A percentile compares a stretch with the other conserved stretches of the same genome.
Evolutionary conservation across 2,888 invertebrate species (phyloP).

Genomic region (Patella pellucida): DNA sequence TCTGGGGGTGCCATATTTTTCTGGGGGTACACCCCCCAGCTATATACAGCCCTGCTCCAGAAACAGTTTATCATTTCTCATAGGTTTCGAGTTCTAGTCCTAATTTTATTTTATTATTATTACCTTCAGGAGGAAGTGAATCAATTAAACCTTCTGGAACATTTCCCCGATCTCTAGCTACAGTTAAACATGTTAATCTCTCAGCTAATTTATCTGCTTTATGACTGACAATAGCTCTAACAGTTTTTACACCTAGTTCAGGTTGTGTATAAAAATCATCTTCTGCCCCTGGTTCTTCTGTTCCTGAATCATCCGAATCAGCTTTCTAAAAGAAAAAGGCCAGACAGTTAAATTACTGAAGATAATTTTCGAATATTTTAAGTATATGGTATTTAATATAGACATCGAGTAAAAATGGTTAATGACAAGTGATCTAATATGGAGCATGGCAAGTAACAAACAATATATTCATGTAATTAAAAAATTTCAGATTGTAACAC

Average conservation of each 20-base stretch:
- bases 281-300: constrained; percentile 83
- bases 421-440: no score
- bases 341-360: background rate
- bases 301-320: constrained; percentile 93
- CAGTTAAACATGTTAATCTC: constrained; percentile 76
- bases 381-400: no score
- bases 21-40: no score
- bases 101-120: background rate
- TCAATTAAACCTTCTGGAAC: constrained; percentile 79
- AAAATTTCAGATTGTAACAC: no score
- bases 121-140: constrained; percentile 82
- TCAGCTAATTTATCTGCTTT: constrained; percentile 75
- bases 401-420: no score
- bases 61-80: background rate
- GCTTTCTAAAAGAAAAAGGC: constrained; percentile 75
- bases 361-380: no score
- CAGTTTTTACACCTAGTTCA: constrained; percentile 25
- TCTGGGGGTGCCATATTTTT: no score
- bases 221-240: constrained; percentile 34
- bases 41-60: background rate
- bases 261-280: constrained; percentile 75
- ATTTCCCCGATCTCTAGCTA: constrained; percentile 76
- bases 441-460: no score
- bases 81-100: background rate
- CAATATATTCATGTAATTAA: no score